Conservation (phyloP, 2,113 vertebrate genomes). For the Phaetusa simplex region DNA sequence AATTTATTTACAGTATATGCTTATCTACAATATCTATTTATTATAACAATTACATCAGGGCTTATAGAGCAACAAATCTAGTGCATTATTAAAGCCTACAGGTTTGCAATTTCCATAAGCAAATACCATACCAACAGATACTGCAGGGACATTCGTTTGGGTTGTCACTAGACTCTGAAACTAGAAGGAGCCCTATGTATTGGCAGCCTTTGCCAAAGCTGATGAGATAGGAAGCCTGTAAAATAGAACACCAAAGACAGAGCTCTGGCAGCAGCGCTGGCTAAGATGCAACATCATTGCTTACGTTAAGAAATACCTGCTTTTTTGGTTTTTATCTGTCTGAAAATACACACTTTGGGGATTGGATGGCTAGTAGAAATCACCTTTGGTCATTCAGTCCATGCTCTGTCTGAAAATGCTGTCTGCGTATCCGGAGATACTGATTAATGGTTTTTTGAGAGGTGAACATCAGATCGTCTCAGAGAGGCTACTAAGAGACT, state of each 20-base stretch:
- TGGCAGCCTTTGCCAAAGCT: not conserved
- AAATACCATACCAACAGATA: not conserved
- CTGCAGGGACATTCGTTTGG: not conserved
- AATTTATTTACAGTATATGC: conserved; percentile 3
- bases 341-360: not conserved
- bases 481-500: not conserved
- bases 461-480: not conserved
- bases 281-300: not conserved
- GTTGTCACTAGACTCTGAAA: not conserved
- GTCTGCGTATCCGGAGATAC: not conserved
- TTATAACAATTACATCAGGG: not conserved
- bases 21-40: not conserved
- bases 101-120: not conserved
- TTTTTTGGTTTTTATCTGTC: not conserved
- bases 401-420: not conserved
- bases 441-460: not conserved
- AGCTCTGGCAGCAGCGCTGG: not conserved
- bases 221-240: not conserved
- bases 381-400: not conserved
- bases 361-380: not conserved
- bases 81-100: not conserved
- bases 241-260: not conserved
- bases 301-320: not conserved
- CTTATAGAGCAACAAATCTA: not conserved
- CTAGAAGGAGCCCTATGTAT: not conserved